Evolutionary conservation across 1,140 invertebrate genomes (phyloP).

Genomic region (Cotesia vestalis): DNA sequence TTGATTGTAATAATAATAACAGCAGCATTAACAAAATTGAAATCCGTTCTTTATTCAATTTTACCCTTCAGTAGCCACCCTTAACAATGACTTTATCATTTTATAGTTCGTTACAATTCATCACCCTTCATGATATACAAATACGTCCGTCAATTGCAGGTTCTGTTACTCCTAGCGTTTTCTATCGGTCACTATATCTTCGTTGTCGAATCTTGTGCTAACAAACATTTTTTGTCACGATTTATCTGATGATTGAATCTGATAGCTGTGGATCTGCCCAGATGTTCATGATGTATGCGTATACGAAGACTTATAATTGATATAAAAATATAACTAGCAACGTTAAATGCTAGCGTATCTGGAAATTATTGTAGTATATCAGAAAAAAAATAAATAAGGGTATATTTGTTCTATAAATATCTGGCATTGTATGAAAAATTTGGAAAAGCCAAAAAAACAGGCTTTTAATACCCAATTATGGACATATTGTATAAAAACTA

Average conservation of each 20-base stretch:
- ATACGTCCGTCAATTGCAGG: constrained; percentile 57
- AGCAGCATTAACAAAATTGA: neutral
- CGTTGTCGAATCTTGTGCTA: constrained; percentile 22
- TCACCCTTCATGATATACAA: constrained; percentile 40
- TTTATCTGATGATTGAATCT: neutral
- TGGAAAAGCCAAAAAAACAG: no score
- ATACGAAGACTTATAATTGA: no score
- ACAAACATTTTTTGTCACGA: neutral
- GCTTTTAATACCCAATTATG: no score
- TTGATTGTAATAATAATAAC: neutral
- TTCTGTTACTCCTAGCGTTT: constrained; percentile 49
- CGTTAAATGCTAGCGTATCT: no score
- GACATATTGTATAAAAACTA: no score
- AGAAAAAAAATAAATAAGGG: no score
- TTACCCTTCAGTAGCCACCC: constrained; percentile 4
- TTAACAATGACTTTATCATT: constrained; percentile 12
- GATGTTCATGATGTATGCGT: neutral
- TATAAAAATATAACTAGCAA: no score
- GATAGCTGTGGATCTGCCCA: no score
- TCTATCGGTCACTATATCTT: neutral
- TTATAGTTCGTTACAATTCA: constrained; percentile 12
- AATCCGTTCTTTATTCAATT: neutral
- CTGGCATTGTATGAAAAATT: no score
- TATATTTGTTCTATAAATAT: no score
- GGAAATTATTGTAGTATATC: no score